Evolutionary conservation across 2,113 vertebrate species (phyloP).

Genomic region (Paracanthobrama guichenoti): DNA sequence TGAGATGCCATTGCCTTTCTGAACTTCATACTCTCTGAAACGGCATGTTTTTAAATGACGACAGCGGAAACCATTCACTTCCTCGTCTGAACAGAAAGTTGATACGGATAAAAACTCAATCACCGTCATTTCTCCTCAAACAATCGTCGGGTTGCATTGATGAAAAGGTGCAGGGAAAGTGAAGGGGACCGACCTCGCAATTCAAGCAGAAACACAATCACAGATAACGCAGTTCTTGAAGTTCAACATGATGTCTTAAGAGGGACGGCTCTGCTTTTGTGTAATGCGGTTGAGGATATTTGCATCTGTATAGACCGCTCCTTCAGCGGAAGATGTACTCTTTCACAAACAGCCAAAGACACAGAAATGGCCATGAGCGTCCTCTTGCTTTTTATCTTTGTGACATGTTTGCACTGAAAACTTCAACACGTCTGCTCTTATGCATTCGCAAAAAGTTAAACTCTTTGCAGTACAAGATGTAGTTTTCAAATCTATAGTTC

Average conservation of each 20-base stretch:
- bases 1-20: too few species aligned
- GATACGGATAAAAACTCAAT: neutral
- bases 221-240: slow-evolving; percentile 3
- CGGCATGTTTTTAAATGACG: too few species aligned
- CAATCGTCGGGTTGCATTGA: too few species aligned
- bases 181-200: neutral
- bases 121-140: too few species aligned
- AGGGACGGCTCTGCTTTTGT: slow-evolving; percentile 29
- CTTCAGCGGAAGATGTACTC: slow-evolving; percentile 12
- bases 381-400: slow-evolving; percentile 7
- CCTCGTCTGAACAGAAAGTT: neutral
- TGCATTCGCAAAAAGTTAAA: neutral
- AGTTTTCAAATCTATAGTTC: slow-evolving; percentile 6
- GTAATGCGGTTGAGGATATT: slow-evolving; percentile 32
- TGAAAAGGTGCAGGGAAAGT: neutral
- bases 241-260: neutral
- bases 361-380: slow-evolving; percentile 35
- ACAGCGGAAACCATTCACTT: neutral
- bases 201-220: neutral
- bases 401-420: neutral
- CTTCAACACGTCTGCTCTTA: neutral
- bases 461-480: neutral
- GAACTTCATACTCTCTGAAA: too few species aligned
- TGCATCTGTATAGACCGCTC: slow-evolving; percentile 44
- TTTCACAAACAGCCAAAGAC: slow-evolving; percentile 35